Conservation (phyloP, 2,888 invertebrate genomes). For the Coenonympha glycerion region DNA sequence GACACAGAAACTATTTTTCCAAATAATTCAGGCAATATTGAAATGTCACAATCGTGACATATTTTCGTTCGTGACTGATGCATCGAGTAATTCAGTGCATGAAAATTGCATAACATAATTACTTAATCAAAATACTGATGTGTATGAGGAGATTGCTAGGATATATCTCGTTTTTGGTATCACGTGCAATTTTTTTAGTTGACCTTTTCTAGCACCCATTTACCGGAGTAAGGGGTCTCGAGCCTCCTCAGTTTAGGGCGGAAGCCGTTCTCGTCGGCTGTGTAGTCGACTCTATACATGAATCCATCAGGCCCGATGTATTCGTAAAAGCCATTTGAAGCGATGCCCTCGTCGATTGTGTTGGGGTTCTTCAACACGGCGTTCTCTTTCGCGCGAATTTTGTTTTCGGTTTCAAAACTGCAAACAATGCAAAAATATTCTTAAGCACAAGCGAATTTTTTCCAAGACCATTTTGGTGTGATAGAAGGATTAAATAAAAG, state of each 20-base stretch:
- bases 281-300: conserved; percentile 72
- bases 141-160: conserved; percentile 39
- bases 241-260: conserved; percentile 63
- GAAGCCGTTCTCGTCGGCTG: conserved; percentile 73
- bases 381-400: conserved; percentile 71
- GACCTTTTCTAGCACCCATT: conserved; percentile 67
- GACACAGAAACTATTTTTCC: conserved; percentile 13
- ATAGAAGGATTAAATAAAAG: too few relatives aligned
- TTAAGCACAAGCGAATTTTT: neutral
- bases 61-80: conserved; percentile 39
- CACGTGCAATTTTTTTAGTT: conserved; percentile 40
- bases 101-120: conserved; percentile 32
- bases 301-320: conserved; percentile 74
- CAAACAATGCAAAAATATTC: conserved; percentile 27
- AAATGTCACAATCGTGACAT: conserved; percentile 59
- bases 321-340: conserved; percentile 70
- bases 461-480: too few relatives aligned
- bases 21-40: conserved; percentile 31
- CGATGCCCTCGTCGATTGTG: conserved; percentile 68
- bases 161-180: conserved; percentile 30
- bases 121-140: conserved; percentile 66
- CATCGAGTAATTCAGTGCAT: conserved; percentile 24
- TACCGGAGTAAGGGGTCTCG: conserved; percentile 69
- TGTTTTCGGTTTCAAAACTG: conserved; percentile 74
- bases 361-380: conserved; percentile 70